Conservation (phyloP, 2,113 vertebrate species). For the Pipra filicauda region DNA sequence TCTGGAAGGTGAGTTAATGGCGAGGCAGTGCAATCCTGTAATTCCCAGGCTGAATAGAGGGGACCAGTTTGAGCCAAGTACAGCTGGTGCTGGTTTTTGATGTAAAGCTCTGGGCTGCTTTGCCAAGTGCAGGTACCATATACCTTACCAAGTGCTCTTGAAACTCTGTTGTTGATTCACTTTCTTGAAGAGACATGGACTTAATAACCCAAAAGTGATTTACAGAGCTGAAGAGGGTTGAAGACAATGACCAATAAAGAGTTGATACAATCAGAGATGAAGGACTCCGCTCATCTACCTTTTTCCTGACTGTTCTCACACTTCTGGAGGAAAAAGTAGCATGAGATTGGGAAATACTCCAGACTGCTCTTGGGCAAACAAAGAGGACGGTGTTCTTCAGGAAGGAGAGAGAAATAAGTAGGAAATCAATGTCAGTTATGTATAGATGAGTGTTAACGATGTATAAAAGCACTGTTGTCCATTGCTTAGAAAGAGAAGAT, state of each 20-base stretch:
- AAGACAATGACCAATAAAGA: neutral
- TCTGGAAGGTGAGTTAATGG: slow-evolving; percentile 16
- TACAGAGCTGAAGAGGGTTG: neutral
- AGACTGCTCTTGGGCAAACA: neutral
- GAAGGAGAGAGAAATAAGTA: neutral
- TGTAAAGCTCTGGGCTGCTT: neutral
- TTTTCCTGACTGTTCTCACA: neutral
- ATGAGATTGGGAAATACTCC: neutral
- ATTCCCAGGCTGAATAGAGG: neutral
- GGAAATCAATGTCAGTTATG: neutral
- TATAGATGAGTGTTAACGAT: neutral
- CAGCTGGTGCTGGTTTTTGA: neutral
- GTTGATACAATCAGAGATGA: neutral
- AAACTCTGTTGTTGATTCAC: neutral
- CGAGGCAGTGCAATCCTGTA: neutral
- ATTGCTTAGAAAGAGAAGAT: neutral
- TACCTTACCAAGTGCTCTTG: neutral
- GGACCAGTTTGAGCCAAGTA: neutral
- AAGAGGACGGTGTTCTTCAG: neutral
- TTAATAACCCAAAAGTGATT: neutral
- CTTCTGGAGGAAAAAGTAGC: neutral
- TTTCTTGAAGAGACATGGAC: neutral
- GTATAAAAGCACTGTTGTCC: neutral
- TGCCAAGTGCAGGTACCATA: neutral
- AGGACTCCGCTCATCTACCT: neutral